Percentiles rank a stretch among this genome's conserved stretches.
These are phyloP conservation scores for Mustelus asterias DNA, from an alignment of 2,113 vertebrate genomes.

Conservation along the genomic window DNA sequence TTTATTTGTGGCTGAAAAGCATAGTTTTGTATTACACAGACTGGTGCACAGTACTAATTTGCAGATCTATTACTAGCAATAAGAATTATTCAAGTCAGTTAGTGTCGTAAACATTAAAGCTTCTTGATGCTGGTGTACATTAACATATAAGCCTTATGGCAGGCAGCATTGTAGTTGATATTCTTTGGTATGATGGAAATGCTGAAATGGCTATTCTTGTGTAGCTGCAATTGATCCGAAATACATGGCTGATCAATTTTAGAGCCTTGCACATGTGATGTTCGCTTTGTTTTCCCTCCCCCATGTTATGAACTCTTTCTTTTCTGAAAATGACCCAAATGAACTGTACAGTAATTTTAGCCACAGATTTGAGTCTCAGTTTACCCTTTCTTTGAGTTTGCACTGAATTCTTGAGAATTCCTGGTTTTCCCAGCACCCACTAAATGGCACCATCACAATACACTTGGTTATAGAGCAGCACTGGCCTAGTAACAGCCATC, in stretches of 20 bases:
- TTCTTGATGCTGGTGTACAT: not conserved
- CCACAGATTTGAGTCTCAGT: not conserved
- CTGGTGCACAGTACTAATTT: not conserved
- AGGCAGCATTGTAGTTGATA: not conserved
- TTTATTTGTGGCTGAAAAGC: not conserved
- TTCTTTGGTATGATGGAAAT: not conserved
- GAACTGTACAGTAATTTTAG: not conserved
- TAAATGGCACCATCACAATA: not conserved
- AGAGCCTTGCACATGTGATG: not conserved
- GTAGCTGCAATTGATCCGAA: not conserved
- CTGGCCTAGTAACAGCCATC: not conserved
- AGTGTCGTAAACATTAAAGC: not conserved
- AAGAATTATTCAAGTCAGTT: not conserved
- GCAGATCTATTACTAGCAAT: not conserved
- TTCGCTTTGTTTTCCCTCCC: not conserved
- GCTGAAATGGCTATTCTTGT: not conserved
- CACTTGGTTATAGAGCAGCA: not conserved
- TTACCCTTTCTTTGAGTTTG: not conserved
- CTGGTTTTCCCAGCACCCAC: not conserved
- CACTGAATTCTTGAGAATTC: not conserved
- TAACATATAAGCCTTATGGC: not conserved
- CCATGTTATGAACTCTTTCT: not conserved
- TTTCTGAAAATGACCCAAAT: not conserved
- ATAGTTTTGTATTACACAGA: not conserved
- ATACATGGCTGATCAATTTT: not conserved